Evolutionary conservation across 2,888 invertebrate species (phyloP).

Genomic region (Hetaerina titia): DNA sequence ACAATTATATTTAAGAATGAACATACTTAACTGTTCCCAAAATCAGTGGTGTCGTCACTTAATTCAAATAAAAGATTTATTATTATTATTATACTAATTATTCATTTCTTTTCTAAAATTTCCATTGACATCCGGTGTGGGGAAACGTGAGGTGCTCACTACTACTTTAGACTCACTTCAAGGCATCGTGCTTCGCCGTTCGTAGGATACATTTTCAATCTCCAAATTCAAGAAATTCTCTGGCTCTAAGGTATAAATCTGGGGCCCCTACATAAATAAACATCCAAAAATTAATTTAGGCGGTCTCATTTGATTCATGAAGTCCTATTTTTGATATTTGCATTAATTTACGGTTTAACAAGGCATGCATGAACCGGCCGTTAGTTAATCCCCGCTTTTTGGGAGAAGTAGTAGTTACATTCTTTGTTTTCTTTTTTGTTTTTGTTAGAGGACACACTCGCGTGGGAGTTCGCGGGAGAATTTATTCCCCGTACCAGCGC

Average conservation of each 20-base stretch:
- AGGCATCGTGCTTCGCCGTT: too few relatives aligned
- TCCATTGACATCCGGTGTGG: too few relatives aligned
- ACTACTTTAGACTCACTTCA: too few relatives aligned
- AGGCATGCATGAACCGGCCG: neutral
- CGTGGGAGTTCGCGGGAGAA: neutral
- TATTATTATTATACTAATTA: too few relatives aligned
- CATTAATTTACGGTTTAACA: constrained; percentile 39
- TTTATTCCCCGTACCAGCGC: neutral
- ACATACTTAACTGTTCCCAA: too few relatives aligned
- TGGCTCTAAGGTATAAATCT: neutral
- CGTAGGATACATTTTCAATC: too few relatives aligned
- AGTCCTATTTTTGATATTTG: neutral
- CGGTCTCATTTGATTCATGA: neutral
- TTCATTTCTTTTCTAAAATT: too few relatives aligned
- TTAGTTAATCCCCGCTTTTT: neutral
- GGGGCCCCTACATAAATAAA: neutral
- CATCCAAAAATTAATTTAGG: neutral
- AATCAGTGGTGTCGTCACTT: too few relatives aligned
- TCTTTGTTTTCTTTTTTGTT: neutral
- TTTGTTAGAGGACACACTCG: neutral
- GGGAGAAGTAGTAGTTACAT: neutral
- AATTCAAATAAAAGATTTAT: too few relatives aligned
- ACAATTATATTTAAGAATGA: too few relatives aligned
- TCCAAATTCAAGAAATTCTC: neutral
- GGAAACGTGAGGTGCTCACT: too few relatives aligned